phyloP scores from a whole-genome alignment of 2,113 vertebrate species.

The Ellobius talpinus region DNA sequence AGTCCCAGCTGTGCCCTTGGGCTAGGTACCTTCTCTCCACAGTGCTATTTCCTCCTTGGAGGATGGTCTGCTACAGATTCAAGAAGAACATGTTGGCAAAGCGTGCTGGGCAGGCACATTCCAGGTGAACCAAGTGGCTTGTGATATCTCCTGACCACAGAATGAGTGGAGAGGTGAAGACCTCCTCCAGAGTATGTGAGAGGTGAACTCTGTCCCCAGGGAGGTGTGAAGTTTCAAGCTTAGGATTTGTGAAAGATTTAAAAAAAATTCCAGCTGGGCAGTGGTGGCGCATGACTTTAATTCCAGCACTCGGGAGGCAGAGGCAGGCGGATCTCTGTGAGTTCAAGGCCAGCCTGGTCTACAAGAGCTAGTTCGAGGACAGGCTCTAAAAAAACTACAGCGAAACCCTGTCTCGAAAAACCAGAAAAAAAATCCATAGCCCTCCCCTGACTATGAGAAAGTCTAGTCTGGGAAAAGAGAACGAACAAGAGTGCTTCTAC shows the following conservation, averaged over 20 bases:
- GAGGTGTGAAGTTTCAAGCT: background rate
- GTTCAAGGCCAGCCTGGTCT: no score
- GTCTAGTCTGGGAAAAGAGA: background rate
- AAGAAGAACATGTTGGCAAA: background rate
- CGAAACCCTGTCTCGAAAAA: background rate
- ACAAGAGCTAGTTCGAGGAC: no score
- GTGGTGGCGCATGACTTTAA: no score
- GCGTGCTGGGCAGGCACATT: background rate
- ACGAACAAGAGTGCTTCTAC: fast-evolving
- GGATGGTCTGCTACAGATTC: background rate
- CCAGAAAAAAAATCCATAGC: background rate
- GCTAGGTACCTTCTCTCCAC: background rate
- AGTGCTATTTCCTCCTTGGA: background rate
- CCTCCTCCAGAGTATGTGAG: background rate
- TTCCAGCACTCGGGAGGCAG: no score
- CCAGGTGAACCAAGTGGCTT: background rate
- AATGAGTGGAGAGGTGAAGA: background rate
- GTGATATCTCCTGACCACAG: background rate
- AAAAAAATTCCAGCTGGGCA: background rate
- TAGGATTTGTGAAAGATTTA: background rate
- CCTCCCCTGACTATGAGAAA: background rate
- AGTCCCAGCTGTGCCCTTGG: background rate
- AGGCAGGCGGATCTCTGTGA: no score
- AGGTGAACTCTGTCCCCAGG: background rate
- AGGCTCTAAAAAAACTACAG: no score